Conservation (phyloP, 1,140 invertebrate species). For the Nomia melanderi region DNA sequence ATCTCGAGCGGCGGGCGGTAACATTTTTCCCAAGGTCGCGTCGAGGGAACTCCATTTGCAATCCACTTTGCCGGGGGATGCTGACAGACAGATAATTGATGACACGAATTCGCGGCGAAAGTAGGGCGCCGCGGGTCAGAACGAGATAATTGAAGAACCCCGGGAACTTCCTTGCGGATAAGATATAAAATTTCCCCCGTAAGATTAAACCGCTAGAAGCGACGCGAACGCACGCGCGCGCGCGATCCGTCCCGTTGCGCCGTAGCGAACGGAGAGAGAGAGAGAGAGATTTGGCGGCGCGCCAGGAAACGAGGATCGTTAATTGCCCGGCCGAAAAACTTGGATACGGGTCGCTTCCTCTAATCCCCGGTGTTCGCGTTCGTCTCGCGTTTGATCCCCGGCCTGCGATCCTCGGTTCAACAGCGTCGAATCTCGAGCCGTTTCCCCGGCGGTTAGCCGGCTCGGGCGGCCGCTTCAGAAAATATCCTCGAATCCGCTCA, state of each 20-base stretch:
- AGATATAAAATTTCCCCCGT: slow-evolving; percentile 46
- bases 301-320: slow-evolving; percentile 57
- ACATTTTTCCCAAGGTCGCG: slow-evolving; percentile 24
- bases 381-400: slow-evolving; percentile 14
- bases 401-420: slow-evolving; percentile 13
- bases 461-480: slow-evolving; percentile 10
- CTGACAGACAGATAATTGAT: slow-evolving; percentile 55
- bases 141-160: slow-evolving; percentile 47
- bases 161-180: slow-evolving; percentile 19
- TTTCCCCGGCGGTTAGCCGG: slow-evolving; percentile 30
- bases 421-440: not conserved
- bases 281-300: slow-evolving; percentile 41
- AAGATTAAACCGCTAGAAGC: slow-evolving; percentile 64
- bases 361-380: not conserved
- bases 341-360: slow-evolving; percentile 18
- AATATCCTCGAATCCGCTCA: slow-evolving; percentile 13
- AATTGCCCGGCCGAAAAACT: slow-evolving; percentile 55
- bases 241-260: too few relatives aligned
- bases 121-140: slow-evolving; percentile 30
- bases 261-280: not conserved
- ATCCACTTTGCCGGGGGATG: slow-evolving; percentile 22
- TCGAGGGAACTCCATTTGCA: slow-evolving; percentile 23
- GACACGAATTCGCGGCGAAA: slow-evolving; percentile 32
- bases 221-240: slow-evolving; percentile 25
- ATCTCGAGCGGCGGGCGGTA: not conserved